phyloP scores from a whole-genome alignment of 2,797 vertebrate species.

The Bucorvus abyssinicus region DNA sequence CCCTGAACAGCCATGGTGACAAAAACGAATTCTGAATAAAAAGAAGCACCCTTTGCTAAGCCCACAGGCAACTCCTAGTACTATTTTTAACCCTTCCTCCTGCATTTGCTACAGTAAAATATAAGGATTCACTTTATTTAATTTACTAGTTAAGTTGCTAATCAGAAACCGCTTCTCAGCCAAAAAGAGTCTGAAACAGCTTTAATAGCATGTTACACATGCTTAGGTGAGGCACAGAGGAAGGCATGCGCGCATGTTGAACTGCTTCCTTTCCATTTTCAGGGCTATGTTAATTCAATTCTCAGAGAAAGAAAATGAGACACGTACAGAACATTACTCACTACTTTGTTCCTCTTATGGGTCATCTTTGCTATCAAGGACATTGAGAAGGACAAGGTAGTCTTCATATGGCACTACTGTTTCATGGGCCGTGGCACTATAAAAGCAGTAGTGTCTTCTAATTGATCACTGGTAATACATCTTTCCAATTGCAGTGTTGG shows the following conservation, averaged over 20 bases:
- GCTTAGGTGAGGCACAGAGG: neutral
- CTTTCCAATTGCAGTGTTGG: conserved; percentile 21
- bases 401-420: neutral
- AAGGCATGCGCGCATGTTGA: neutral
- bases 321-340: neutral
- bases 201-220: neutral
- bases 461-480: conserved; percentile 56
- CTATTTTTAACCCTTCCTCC: neutral
- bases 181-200: neutral
- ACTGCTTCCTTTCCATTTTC: neutral
- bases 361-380: conserved; percentile 11
- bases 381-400: conserved; percentile 21
- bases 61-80: neutral
- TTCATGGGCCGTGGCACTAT: conserved; percentile 24
- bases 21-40: neutral
- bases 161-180: neutral
- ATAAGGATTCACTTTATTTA: neutral
- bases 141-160: neutral
- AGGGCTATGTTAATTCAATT: neutral
- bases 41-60: neutral
- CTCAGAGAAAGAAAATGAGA: neutral
- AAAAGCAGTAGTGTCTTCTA: conserved; percentile 49
- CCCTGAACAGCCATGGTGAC: neutral
- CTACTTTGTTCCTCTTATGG: neutral
- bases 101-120: neutral